A percentile compares a stretch with the other conserved stretches of the same genome.
These are phyloP conservation scores for Calycopis cecrops DNA, from an alignment of 1,140 invertebrate species.

Conservation along the genomic window DNA sequence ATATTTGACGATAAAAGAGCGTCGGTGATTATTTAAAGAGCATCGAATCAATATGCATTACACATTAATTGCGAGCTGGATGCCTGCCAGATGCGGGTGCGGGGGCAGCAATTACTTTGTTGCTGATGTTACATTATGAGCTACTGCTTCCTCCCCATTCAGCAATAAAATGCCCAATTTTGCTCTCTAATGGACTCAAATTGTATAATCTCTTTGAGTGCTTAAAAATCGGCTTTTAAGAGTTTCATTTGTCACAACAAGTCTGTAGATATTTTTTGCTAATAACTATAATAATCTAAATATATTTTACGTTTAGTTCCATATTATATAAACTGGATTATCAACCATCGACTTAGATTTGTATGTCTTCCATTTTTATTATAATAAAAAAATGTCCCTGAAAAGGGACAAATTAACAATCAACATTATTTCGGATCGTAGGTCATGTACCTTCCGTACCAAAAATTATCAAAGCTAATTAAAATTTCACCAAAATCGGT, in stretches of 20 bases:
- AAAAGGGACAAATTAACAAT: no score
- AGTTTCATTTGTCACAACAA: not conserved
- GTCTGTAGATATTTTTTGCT: no score
- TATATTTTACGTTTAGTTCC: no score
- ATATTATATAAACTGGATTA: no score
- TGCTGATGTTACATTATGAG: conserved; percentile 18
- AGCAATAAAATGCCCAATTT: conserved; percentile 14
- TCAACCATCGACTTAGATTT: no score
- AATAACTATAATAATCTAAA: no score
- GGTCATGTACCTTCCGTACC: no score
- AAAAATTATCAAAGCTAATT: no score
- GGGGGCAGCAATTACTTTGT: conserved; percentile 21
- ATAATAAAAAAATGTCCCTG: no score
- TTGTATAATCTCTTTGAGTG: conserved; percentile 10
- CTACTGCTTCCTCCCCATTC: conserved; percentile 5
- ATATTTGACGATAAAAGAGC: conserved; percentile 29
- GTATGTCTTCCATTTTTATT: no score
- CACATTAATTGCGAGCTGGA: conserved; percentile 29
- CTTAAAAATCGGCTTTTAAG: conserved; percentile 8
- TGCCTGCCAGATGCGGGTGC: conserved; percentile 24
- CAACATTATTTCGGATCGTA: no score
- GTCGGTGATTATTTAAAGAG: conserved; percentile 31
- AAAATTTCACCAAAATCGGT: no score
- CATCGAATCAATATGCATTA: conserved; percentile 34
- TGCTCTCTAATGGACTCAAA: conserved; percentile 11